Base-by-base conservation (phyloP, 53 echinoderm and acorn worm species). In the Temnopleurus reevesii region DNA sequence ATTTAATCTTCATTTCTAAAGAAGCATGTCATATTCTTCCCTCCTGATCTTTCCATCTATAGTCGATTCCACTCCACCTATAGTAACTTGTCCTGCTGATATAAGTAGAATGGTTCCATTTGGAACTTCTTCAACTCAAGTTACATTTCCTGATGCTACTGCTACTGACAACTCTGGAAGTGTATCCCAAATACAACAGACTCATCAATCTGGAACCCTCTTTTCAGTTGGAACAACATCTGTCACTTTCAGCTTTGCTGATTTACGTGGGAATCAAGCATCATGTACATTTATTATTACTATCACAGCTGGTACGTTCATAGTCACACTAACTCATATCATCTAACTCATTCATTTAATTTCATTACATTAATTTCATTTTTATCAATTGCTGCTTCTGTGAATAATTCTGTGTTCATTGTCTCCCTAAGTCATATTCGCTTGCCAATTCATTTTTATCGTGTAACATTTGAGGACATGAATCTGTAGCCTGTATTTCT, bases 141-240 rank as follows among this genome's bases (percentile, higher is more conserved):
- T 59, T 59, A n/a, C 59, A 59, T 59, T 12, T 12, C 26, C 59
- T 18, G 21, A 18, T 59, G 59, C 88, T 5, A 19, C 17, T 38
- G 95, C 89, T 19, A 65, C 86, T 51, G 94, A 94, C 55, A 90
- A 94, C 80, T 90, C 94, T 12, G 91, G 89, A 51, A 15, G 25
- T 17, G 76, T 85, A 4, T 12, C 29, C 8, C 30, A 29, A 2
- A 51, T 85, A 21, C 12, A 45, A 0, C 58, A 30, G 35, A 89
- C 77, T 8, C 91, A 89, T 54, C 51, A 60, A 15, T 80, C 91
- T 18, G 65, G 56, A 29, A 35, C 23, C 34, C 24, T 18, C 1
- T 92, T 94, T 28, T 26, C 44, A n/a, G 54, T 63, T 51, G 94
- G 92, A 5, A 46, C 55, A 43, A 89, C 86, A 5, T 41, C 79